Conservation (phyloP, 2,797 vertebrate genomes). For the Zalophus californianus region DNA sequence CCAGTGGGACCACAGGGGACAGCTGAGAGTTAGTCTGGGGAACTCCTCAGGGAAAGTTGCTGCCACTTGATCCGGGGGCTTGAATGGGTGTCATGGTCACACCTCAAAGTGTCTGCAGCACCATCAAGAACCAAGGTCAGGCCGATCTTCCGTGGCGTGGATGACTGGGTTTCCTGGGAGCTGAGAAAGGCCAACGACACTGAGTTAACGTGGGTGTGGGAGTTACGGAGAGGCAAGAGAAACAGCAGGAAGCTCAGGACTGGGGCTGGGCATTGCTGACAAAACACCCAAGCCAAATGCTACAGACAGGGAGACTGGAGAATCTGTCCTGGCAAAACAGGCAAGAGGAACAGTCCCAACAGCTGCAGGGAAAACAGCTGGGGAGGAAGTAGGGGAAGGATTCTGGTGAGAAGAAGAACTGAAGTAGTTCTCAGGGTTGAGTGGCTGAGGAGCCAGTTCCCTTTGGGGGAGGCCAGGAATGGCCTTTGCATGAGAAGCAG, state of each 20-base stretch:
- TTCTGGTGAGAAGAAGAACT: not conserved
- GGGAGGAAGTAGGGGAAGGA: not conserved
- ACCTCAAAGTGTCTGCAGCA: not conserved
- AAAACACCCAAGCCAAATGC: not conserved
- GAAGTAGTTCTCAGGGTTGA: not conserved
- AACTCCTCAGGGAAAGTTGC: not conserved
- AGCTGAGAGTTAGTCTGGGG: not conserved
- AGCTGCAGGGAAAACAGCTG: not conserved
- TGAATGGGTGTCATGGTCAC: not conserved
- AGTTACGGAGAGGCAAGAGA: not conserved
- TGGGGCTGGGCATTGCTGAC: not conserved
- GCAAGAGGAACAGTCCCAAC: not conserved
- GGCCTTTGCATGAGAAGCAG: not conserved
- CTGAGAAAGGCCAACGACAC: not conserved
- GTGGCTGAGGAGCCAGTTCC: not conserved
- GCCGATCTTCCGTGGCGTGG: not conserved
- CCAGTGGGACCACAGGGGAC: not conserved
- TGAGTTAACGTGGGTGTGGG: not conserved
- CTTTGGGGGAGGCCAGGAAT: not conserved
- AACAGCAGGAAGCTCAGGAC: not conserved
- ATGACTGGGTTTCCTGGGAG: not conserved
- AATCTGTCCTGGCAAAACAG: not conserved
- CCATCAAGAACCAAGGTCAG: not conserved
- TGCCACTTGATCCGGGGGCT: not conserved
- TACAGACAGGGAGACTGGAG: not conserved